Evolutionary conservation across 2,797 vertebrate species (phyloP), one percentile per base, ranked within the genome.

Genomic region (Cetoscarus ocellatus): DNA sequence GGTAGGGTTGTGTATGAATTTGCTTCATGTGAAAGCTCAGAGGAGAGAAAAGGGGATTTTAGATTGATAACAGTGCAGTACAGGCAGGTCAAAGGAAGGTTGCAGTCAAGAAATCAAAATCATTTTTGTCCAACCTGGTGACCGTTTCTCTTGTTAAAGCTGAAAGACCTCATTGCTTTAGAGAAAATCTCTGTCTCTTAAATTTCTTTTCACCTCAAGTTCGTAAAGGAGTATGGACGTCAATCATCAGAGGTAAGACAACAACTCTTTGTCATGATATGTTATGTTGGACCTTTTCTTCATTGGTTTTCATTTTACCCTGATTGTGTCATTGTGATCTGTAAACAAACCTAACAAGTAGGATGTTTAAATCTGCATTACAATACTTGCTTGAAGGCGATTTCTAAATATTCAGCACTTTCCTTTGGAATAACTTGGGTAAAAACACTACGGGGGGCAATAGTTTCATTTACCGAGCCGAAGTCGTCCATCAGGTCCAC

Each of bases 211-310:
- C 7, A 47, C 17, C 18, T 10, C 59, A 40, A 39, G 47, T 58
- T 45, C 27, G 35, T 51, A 6, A 50, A 59, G 18, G 14, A 45
- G 11, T 0, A 80, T 68, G 66, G 71, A 81, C 18, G 36, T 42
- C 17, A 4, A 3, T 47, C 42, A 59, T 58, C 42, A 52, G 27
- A 88, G 83, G 88, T 92, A 87, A 83, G 87, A 70, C 36, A 43
- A 57, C 8, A 39, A 43, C 13, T 72, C 63, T 49, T 47, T 71
- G 43, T 50, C 39, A 2, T 60, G 9, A 35, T 61, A 27, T 40
- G 3, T 40, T 36, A 2, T n/a, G 5, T 11, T 63, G n/a, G 18
- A 9, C 13, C 35, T 51, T 53, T 36, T 36, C 12, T 6, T 38
- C 39, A 7, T 34, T 11, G 11, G 17, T 36, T 51, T 61, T 43